Evolutionary conservation across 2,113 vertebrate species (phyloP).

Genomic region (Panthera leo): DNA sequence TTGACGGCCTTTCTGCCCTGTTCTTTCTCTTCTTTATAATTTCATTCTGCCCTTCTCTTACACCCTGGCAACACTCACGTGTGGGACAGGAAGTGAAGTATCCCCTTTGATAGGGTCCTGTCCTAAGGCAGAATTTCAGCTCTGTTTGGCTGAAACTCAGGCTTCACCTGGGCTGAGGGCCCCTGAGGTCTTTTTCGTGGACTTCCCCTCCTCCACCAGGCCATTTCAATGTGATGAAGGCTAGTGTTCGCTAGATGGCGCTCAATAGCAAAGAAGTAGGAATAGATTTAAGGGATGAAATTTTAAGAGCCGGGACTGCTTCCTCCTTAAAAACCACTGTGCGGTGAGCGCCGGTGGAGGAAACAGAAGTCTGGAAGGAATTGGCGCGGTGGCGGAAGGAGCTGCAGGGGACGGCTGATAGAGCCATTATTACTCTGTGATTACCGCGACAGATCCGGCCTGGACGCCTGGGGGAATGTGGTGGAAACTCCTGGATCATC

Average conservation of each 20-base stretch:
- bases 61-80: background rate
- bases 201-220: background rate
- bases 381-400: background rate
- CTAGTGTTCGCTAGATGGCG: conserved; percentile 79
- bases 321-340: background rate
- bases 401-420: background rate
- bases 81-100: background rate
- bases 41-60: background rate
- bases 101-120: background rate
- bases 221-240: background rate
- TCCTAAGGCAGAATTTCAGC: background rate
- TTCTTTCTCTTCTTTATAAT: background rate
- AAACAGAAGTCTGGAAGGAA: background rate
- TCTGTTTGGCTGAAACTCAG: background rate
- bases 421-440: background rate
- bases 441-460: background rate
- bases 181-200: too few relatives aligned
- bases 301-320: background rate
- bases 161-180: background rate
- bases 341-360: accelerated
- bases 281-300: accelerated
- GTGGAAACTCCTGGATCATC: background rate
- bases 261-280: conserved; percentile 54
- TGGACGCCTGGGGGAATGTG: background rate
- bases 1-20: background rate